Evolutionary conservation across 2,113 vertebrate genomes (phyloP), one percentile per base, ranked within the genome.

Genomic region (Sisor rabdophorus): DNA sequence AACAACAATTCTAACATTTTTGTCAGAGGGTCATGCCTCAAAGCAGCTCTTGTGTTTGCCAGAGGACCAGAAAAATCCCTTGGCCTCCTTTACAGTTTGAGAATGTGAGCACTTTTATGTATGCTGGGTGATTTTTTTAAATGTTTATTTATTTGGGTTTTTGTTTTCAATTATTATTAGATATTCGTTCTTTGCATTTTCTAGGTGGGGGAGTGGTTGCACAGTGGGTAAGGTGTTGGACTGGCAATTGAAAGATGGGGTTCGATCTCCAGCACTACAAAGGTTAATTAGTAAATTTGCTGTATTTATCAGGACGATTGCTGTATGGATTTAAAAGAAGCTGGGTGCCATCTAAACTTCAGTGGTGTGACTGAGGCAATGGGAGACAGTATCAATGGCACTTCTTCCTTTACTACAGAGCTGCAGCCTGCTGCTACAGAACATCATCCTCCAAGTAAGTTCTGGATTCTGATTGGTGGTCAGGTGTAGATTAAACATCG

Each of bases 81-180:
- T 90, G 89, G 89, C 90, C 88, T 79, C 86, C 89, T 0, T 53
- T 77, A 4, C 83, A 84, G 32, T 30, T 50, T 55, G 68, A 64
- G 76, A 85, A 89, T 80, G 90, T 91, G 85, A 91, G 89, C 88
- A 53, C 47, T 24, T 59, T 75, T 7, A 63, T 11, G 63, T 80
- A 32, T 71, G 69, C 65, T 13, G 63, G 17, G 28, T 54, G 71
- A 20, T 54, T 20, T 4, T 69, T 60, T 17, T 1, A 19, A 17
- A 32, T 7, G 6, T 67, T 15, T 20, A 22, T 10, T 48, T 55
- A 32, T 19, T 7, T 54, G 17, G 12, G 28, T 8, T 28, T 63
- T 19, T 64, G 19, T 64, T n/a, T 64, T n/a, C n/a, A n/a, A 13
- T 36, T 36, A 36, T 36, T 4, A 36, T 36, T n/a, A n/a, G n/a